Evolutionary conservation across 2,797 vertebrate species (phyloP).

Genomic region (Melanotaenia maccullochi): DNA sequence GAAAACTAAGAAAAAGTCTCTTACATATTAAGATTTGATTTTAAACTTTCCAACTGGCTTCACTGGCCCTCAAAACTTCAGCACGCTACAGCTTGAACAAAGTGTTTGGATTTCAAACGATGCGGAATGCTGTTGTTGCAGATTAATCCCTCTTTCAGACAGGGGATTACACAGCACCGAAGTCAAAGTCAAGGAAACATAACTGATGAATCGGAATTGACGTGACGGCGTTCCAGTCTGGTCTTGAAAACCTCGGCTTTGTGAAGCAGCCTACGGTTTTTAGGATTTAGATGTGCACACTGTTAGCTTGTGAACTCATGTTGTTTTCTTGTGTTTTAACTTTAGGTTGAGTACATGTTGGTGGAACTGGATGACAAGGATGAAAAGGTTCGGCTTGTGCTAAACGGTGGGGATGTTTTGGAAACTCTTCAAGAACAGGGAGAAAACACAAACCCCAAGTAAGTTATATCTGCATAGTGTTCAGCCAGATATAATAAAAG

Average conservation of each 20-base stretch:
- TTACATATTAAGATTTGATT: neutral
- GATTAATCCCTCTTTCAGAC: slow-evolving; percentile 78
- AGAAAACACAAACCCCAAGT: slow-evolving; percentile 96
- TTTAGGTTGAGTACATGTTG: slow-evolving; percentile 97
- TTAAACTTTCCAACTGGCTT: slow-evolving; percentile 1
- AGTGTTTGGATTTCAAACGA: slow-evolving; percentile 70
- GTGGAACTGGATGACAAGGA: slow-evolving; percentile 91
- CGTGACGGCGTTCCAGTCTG: slow-evolving; percentile 50
- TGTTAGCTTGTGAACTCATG: neutral
- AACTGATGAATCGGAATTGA: slow-evolving; percentile 74
- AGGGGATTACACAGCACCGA: slow-evolving; percentile 65
- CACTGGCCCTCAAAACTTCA: slow-evolving; percentile 41
- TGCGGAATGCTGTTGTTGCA: slow-evolving; percentile 83
- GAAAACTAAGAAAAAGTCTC: neutral
- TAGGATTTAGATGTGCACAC: neutral
- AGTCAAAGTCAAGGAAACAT: slow-evolving; percentile 74
- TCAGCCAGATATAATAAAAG: neutral
- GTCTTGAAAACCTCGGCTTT: neutral
- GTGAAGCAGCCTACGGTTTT: neutral
- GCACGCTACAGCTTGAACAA: slow-evolving; percentile 52
- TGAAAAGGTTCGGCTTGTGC: slow-evolving; percentile 88
- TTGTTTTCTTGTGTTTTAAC: slow-evolving; percentile 5
- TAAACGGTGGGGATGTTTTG: slow-evolving; percentile 89
- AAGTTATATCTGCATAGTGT: slow-evolving; percentile 74
- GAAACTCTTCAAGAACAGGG: slow-evolving; percentile 93